A percentile compares a stretch with the other conserved stretches of the same genome.
Conservation (phyloP, 2,888 invertebrate species). For the Theristus sp. region DNA sequence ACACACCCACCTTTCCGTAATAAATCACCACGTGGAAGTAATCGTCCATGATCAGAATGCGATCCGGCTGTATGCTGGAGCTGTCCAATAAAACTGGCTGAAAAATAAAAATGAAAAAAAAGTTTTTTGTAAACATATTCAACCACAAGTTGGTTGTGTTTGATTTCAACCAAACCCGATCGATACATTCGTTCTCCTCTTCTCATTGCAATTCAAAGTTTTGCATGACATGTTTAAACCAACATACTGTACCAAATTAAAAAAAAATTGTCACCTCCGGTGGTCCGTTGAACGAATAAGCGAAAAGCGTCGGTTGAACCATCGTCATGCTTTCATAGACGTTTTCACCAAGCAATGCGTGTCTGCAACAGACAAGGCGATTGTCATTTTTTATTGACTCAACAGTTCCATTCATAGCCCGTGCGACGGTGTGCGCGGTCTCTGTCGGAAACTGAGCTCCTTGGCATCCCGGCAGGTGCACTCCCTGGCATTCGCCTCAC, state of each 20-base stretch:
- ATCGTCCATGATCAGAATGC: conserved; percentile 95
- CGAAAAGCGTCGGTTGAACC: conserved; percentile 97
- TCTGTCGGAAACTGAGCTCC: too few species aligned
- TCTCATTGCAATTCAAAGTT: neutral
- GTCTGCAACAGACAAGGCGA: conserved; percentile 49
- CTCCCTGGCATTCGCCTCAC: too few species aligned
- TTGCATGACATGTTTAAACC: neutral
- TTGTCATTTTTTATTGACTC: too few species aligned
- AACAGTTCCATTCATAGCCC: neutral
- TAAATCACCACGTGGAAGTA: conserved; percentile 99
- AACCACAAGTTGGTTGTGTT: too few species aligned
- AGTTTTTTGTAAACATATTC: too few species aligned
- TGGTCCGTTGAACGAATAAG: conserved; percentile 91
- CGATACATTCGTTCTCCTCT: too few species aligned
- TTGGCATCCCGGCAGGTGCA: too few species aligned
- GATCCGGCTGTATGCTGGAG: conserved; percentile 85
- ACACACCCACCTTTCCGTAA: conserved; percentile 85
- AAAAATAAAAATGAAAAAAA: too few species aligned
- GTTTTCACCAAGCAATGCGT: conserved; percentile 91
- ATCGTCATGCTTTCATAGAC: conserved; percentile 90
- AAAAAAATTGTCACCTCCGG: conserved; percentile 43
- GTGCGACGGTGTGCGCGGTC: neutral
- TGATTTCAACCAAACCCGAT: too few species aligned
- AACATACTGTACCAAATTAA: neutral
- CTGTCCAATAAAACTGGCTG: conserved; percentile 82